Evolutionary conservation across 2,113 vertebrate species (phyloP), one percentile per base, ranked within the genome.

Genomic region (Shinisaurus crocodilurus): DNA sequence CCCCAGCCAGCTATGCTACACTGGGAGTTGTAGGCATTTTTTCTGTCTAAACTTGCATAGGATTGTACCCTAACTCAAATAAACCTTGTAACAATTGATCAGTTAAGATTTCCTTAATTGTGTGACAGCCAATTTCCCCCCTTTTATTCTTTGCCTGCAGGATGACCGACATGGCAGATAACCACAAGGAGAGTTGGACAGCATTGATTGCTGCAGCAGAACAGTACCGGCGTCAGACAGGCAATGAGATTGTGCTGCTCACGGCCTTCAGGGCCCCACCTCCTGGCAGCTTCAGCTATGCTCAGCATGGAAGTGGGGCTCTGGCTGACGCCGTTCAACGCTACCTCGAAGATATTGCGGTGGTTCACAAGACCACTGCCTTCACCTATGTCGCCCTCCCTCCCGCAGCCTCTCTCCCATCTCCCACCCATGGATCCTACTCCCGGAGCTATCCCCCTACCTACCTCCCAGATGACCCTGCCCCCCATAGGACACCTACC

Each of bases 271-370:
- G 97, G 45, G 98, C 97, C 7, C 98, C 97, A 43, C 94, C 96
- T 15, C 95, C 94, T 0, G 94, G 95, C 1, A 97, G 98, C 60
- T 98, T 97, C 75, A 96, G 96, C 76, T 99, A 98, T 6, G 96
- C 92, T 0, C 97, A 98, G 3, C 98, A 98, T 82, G 98, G 98
- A 16, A 98, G 97, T 0, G 98, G 98, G 1, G 96, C 98, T 3
- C 96, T 99, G 92, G 98, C 98, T 0, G 98, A 99, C 77, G 98
- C 98, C 0, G 96, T 98, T 0, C 97, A 97, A 18, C 97, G 97
- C 91, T 99, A 98, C 95, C 92, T 99, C 90, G 98, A 99, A 0
- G 98, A 99, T 95, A 99, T 99, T 6, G 97, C 98, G 2, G 97
- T 98, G 92, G 97, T 98, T 45, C 98, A 99, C 95, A 97, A 98